These are phyloP conservation scores for Syrmaticus mikado DNA, from an alignment of 2,113 vertebrate genomes.

Conservation along the genomic window DNA sequence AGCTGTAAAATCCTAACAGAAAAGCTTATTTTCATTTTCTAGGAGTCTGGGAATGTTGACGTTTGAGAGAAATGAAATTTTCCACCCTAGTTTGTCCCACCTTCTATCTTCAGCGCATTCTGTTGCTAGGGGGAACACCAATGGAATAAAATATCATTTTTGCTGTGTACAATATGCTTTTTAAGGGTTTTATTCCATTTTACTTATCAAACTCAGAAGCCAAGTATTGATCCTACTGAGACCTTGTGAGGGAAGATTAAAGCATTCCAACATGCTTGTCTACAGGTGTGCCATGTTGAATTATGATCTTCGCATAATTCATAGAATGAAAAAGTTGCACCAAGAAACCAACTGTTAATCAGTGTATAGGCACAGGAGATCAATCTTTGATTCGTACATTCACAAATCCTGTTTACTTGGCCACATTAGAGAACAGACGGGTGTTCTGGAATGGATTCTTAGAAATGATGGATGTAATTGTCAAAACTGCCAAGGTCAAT, in stretches of 20 bases:
- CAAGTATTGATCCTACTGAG: conserved; percentile 67
- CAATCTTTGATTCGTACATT: conserved; percentile 90
- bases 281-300: conserved; percentile 77
- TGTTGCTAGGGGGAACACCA: conserved; percentile 32
- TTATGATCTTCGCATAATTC: conserved; percentile 76
- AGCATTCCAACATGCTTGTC: conserved; percentile 68
- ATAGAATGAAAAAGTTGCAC: conserved; percentile 78
- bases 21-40: not conserved
- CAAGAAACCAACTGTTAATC: conserved; percentile 85
- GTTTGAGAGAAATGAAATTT: conserved; percentile 6
- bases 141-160: conserved; percentile 61
- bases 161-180: conserved; percentile 32
- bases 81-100: not conserved
- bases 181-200: conserved; percentile 73
- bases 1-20: not conserved
- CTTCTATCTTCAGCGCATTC: conserved; percentile 26
- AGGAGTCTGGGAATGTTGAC: not conserved
- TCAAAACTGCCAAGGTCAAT: conserved; percentile 97
- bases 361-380: conserved; percentile 84
- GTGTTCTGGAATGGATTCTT: conserved; percentile 91
- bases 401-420: conserved; percentile 92
- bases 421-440: conserved; percentile 83
- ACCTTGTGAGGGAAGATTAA: conserved; percentile 74
- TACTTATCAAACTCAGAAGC: conserved; percentile 72
- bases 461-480: conserved; percentile 95